These are phyloP conservation scores for Koerneria pararmatus DNA, from an alignment of 2,888 invertebrate genomes.

Conservation along the genomic window DNA sequence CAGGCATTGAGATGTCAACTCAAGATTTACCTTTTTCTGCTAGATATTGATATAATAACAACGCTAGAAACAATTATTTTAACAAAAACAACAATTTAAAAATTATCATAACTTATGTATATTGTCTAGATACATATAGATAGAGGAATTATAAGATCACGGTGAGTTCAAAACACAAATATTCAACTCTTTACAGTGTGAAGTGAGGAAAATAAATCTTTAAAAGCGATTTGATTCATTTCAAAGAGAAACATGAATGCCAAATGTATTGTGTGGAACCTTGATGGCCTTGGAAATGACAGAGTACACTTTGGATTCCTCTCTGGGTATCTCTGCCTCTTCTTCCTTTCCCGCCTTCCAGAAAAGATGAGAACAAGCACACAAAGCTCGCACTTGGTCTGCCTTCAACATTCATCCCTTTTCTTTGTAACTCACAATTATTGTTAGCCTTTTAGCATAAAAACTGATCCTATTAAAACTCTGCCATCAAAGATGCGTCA, in stretches of 20 bases:
- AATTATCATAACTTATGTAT: too few species aligned
- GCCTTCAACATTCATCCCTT: constrained; percentile 28
- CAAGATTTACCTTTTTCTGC: background rate
- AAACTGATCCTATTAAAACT: too few species aligned
- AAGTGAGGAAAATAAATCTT: too few species aligned
- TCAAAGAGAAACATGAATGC: constrained; percentile 2
- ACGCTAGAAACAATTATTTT: constrained; percentile 1
- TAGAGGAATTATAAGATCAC: too few species aligned
- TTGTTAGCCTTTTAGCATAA: background rate
- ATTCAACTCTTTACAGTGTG: too few species aligned
- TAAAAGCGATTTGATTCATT: background rate
- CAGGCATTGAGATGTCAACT: constrained; percentile 92
- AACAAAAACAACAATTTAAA: background rate
- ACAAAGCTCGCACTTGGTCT: constrained; percentile 81
- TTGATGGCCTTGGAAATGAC: constrained; percentile 74
- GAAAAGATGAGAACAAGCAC: constrained; percentile 77
- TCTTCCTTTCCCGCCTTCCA: constrained; percentile 75
- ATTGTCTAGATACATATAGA: too few species aligned
- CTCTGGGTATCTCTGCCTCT: constrained; percentile 85
- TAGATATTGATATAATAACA: constrained; percentile 12
- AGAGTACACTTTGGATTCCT: constrained; percentile 20
- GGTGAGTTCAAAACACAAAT: too few species aligned
- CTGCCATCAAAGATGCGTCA: too few species aligned
- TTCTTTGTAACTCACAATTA: background rate
- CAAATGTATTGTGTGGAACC: too few species aligned